Evolutionary conservation across 1,140 invertebrate species (phyloP).

Genomic region (Yoshiicerus persimilis): DNA sequence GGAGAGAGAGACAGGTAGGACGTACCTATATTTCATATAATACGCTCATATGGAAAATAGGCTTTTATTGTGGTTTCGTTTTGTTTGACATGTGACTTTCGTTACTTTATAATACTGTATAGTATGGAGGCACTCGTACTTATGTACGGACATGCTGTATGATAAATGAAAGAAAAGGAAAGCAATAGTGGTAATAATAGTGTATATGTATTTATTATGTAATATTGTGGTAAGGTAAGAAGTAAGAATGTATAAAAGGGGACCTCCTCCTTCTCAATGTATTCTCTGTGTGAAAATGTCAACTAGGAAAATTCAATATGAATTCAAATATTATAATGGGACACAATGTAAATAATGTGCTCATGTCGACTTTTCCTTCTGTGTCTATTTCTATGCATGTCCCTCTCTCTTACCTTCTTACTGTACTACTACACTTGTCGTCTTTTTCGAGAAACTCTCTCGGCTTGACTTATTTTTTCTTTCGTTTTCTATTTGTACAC

Average conservation of each 20-base stretch:
- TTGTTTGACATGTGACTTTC: background rate
- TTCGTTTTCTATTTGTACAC: background rate
- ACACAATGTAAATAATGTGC: background rate
- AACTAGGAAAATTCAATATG: constrained; percentile 8
- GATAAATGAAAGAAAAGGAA: background rate
- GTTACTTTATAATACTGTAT: background rate
- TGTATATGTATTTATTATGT: background rate
- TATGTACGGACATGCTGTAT: background rate
- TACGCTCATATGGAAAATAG: background rate
- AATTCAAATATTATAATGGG: constrained; percentile 18
- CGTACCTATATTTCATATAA: background rate
- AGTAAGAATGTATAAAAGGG: background rate
- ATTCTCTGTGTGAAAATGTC: background rate
- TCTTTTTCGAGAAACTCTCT: background rate
- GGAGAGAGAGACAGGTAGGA: background rate
- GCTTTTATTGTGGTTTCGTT: background rate
- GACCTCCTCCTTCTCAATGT: background rate
- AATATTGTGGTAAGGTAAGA: background rate
- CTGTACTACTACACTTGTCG: background rate
- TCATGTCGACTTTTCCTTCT: background rate
- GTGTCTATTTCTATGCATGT: background rate
- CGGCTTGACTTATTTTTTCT: background rate
- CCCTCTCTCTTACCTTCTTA: background rate
- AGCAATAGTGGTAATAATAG: background rate
- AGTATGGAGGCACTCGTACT: background rate